Evolutionary conservation across 2,113 vertebrate species (phyloP), one percentile per base, ranked within the genome.

Genomic region (Lepisosteus osseus): DNA sequence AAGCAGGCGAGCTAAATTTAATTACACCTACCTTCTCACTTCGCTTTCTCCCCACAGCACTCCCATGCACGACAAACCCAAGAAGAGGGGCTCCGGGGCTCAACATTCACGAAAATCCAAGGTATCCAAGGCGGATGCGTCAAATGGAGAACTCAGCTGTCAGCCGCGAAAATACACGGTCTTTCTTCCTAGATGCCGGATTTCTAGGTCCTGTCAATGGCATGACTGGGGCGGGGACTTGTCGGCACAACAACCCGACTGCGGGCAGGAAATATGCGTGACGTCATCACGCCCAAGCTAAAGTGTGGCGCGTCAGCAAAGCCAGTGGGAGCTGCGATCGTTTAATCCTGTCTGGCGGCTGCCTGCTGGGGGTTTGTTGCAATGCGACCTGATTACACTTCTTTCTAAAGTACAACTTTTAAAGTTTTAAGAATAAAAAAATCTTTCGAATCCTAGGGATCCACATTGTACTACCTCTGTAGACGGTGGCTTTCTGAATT

Each of bases 1-100:
- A 47, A 72, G 66, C 74, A 15, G 68, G 71, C 61, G 17, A 67
- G 41, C 69, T 69, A 47, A 74, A 69, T 65, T 70, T 41, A 66
- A 54, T 75, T 83, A 77, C 74, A 82, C 81, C 78, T 89, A 91
- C 90, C 88, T 86, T 89, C 85, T 85, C 82, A 84, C 81, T 80
- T 87, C 80, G 68, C 79, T 76, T 79, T 75, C 29, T 29, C 80
- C 83, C 84, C 77, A 72, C 77, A 80, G 66, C 79, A 81, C 88
- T 90, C 87, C 88, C 86, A 84, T 84, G 83, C 84, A 85, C 88
- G 88, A 80, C n/a, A 59, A 63, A 74, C 68, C 74, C 76, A 65
- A 69, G 70, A 76, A 73, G 76, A 67, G 63, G 65, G 56, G 11
- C 61, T 65, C 41, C 65, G 15, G 45, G 65, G 45, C 51, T 73